Conservation (phyloP, 2,888 invertebrate genomes). For the Platycheirus rosarum region DNA sequence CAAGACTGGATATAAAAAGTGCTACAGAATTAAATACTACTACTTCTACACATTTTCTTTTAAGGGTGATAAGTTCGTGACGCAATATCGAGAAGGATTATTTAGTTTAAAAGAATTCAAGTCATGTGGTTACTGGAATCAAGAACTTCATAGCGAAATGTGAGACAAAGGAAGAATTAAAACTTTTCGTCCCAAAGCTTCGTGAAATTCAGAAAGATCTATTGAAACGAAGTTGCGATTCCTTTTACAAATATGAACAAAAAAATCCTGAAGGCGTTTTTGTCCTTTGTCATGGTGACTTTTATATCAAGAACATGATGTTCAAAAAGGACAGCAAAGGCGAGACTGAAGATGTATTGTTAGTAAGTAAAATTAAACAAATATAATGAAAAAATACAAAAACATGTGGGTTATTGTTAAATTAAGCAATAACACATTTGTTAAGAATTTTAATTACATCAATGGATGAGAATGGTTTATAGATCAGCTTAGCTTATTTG, state of each 20-base stretch:
- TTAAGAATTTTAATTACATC: too few relatives aligned
- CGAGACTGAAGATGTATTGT: conserved; percentile 18
- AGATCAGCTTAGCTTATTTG: too few relatives aligned
- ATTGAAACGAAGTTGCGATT: conserved; percentile 23
- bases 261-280: conserved; percentile 15
- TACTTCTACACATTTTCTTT: background rate
- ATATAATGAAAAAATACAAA: too few relatives aligned
- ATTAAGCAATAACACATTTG: too few relatives aligned
- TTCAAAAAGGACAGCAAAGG: background rate
- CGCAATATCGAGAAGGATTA: conserved; percentile 28
- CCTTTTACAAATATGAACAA: conserved; percentile 14
- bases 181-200: conserved; percentile 74
- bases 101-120: conserved; percentile 15
- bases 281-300: conserved; percentile 18
- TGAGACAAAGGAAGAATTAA: conserved; percentile 58
- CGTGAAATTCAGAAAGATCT: conserved; percentile 66
- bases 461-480: too few relatives aligned
- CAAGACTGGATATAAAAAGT: too few relatives aligned
- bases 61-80: conserved; percentile 35
- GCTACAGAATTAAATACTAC: too few relatives aligned
- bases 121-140: conserved; percentile 61
- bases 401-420: too few relatives aligned
- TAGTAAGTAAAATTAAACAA: too few relatives aligned
- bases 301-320: conserved; percentile 19
- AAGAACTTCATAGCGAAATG: conserved; percentile 74